Evolutionary conservation across 2,797 vertebrate genomes (phyloP), one percentile per base, ranked within the genome.

Genomic region (Hybognathus amarus): DNA sequence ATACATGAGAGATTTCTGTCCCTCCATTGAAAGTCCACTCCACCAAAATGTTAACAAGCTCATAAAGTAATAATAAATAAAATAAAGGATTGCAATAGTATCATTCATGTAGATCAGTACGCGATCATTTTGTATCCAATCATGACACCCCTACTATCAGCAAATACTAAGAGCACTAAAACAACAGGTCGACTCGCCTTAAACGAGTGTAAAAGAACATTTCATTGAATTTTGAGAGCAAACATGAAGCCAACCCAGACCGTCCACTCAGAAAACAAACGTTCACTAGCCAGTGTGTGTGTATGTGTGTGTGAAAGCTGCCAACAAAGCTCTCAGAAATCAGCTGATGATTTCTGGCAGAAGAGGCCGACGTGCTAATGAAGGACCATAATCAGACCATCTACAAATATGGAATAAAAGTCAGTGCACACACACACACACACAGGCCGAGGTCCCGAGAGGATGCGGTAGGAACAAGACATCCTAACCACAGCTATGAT

Each of bases 351-450:
- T 77, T 79, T 71, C 61, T 67, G 69, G 38, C 56, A 66, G 36
- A 59, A 63, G 86, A 77, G 77, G 52, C 56, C 79, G 40, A 40
- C 50, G n/a, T n/a, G 11, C 77, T 83, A 78, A 83, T 83, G 71
- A 87, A 85, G 71, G 13, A 64, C 81, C 56, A 56, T 79, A 83
- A 80, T 82, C 80, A 85, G 22, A 71, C 66, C 54, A 77, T 64
- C 83, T 75, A 76, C 54, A 80, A 54, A 63, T 71, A 69, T 50
- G 71, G 27, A 38, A 69, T 77, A 78, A 76, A 27, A 59, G 45
- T 67, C 54, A 69, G 81, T 10, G 10, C 22, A 68, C 38, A 66
- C 56, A 50, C 20, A 30, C 12, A 56, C 54, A 47, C 20, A 30
- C 56, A 78, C 40, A 54, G 45, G 33, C 67, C 20, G 22, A 78